Evolutionary conservation across 2,797 vertebrate species (phyloP).

Genomic region (Pachyuromys duprasi): DNA sequence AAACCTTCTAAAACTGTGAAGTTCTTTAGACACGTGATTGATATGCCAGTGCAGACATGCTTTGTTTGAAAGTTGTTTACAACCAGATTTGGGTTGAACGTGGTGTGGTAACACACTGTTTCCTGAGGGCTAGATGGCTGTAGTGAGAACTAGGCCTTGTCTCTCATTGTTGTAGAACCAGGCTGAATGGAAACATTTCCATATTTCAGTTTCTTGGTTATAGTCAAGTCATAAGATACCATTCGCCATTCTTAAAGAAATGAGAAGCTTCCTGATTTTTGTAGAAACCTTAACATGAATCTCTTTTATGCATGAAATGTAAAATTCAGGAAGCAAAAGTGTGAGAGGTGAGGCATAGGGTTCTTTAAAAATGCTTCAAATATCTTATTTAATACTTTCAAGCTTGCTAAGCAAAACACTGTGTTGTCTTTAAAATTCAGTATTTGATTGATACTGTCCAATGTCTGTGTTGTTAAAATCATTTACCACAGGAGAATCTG

Average conservation of each 20-base stretch:
- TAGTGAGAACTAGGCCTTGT: not conserved
- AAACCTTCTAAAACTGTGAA: slow-evolving; percentile 9
- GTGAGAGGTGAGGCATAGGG: not conserved
- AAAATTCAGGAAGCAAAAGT: slow-evolving; percentile 17
- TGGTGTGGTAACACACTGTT: not conserved
- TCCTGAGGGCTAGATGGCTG: not conserved
- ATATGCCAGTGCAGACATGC: not conserved
- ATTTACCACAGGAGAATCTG: not conserved
- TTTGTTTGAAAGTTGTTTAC: not conserved
- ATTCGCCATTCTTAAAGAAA: not conserved
- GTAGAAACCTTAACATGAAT: not conserved
- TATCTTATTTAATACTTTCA: not conserved
- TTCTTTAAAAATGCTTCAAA: not conserved
- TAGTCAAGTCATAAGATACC: not conserved
- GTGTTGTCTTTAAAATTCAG: slow-evolving; percentile 29
- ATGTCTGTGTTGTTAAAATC: not conserved
- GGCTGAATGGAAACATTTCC: not conserved
- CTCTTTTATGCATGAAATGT: not conserved
- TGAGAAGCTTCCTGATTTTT: not conserved
- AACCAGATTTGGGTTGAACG: not conserved
- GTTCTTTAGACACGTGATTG: not conserved
- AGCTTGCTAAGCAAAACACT: not conserved
- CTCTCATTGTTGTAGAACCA: not conserved
- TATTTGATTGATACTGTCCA: not conserved
- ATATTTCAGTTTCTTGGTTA: not conserved